Evolutionary conservation across 2,113 vertebrate species (phyloP).

Genomic region (Donacobius atricapilla): DNA sequence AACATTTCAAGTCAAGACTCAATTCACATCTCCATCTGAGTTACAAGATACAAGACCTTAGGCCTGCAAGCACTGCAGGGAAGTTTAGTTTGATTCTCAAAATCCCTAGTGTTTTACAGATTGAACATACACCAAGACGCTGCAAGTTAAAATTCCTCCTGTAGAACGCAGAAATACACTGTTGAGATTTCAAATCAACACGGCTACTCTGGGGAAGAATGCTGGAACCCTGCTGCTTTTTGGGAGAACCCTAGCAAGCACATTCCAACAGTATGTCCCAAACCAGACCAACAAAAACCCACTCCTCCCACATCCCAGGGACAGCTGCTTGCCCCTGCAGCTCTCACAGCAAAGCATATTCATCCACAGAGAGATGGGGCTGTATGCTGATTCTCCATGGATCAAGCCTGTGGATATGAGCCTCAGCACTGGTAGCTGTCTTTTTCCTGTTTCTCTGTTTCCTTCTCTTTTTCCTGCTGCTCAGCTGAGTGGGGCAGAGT

Average conservation of each 20-base stretch:
- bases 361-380: background rate
- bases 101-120: background rate
- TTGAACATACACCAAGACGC: background rate
- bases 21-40: background rate
- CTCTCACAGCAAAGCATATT: fast-evolving
- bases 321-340: background rate
- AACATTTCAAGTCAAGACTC: slow-evolving; percentile 32
- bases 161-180: background rate
- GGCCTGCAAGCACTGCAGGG: background rate
- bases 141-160: background rate
- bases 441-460: background rate
- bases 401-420: background rate
- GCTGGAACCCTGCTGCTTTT: background rate
- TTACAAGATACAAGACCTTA: background rate
- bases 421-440: background rate
- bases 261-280: fast-evolving
- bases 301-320: no score
- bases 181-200: background rate
- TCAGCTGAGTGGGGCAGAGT: background rate
- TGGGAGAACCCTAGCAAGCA: background rate
- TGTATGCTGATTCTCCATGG: no score
- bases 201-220: fast-evolving
- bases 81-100: background rate
- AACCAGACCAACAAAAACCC: background rate
- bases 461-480: no score